These are phyloP conservation scores for Drosophila subquinaria DNA, from an alignment of 2,888 invertebrate species.

Conservation along the genomic window DNA sequence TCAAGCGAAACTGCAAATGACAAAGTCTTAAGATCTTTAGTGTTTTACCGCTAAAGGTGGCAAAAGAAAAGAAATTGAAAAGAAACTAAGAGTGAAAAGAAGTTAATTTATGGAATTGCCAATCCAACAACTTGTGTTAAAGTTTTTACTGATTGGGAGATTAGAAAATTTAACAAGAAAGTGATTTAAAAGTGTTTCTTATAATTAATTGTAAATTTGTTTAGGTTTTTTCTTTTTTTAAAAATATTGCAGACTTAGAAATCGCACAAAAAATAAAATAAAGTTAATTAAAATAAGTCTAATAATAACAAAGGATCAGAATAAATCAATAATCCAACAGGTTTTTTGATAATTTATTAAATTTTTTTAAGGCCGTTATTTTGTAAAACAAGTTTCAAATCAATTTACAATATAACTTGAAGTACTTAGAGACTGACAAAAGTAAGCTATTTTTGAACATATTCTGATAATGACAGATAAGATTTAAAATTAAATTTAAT, in stretches of 20 bases:
- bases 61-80: background rate
- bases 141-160: background rate
- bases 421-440: too few species aligned
- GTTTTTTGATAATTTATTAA: too few species aligned
- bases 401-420: too few species aligned
- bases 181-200: background rate
- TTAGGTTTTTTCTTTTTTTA: too few species aligned
- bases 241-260: too few species aligned
- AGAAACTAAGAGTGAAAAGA: background rate
- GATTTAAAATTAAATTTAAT: background rate
- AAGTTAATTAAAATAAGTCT: too few species aligned
- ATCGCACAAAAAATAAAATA: too few species aligned
- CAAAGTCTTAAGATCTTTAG: slow-evolving; percentile 4
- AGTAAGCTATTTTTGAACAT: too few species aligned
- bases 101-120: background rate
- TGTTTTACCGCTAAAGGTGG: background rate
- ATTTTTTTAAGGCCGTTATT: too few species aligned
- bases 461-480: too few species aligned
- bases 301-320: background rate
- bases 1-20: slow-evolving; percentile 16
- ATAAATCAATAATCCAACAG: background rate
- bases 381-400: too few species aligned
- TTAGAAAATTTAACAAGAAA: background rate
- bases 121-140: background rate
- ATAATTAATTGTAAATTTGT: background rate